These are phyloP conservation scores for Vidua macroura DNA, from an alignment of 2,113 vertebrate genomes.

Conservation along the genomic window DNA sequence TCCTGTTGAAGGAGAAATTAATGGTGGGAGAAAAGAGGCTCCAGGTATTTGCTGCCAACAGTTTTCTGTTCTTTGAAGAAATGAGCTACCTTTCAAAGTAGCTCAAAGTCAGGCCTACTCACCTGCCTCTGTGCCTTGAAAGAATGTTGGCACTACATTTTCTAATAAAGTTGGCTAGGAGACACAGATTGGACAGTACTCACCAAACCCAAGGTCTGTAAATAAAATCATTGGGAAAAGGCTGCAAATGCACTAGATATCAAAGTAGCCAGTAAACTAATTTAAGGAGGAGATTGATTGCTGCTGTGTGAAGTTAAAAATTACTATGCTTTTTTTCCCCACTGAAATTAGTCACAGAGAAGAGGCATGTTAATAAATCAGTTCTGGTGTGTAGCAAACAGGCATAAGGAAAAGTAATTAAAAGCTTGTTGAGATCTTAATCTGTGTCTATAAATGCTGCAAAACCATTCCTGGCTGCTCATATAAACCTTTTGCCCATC, in stretches of 20 bases:
- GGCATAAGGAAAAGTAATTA: neutral
- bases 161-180: neutral
- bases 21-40: neutral
- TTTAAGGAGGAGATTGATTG: neutral
- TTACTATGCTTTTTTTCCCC: neutral
- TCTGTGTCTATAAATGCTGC: neutral
- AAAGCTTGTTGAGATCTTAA: neutral
- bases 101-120: neutral
- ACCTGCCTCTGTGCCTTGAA: neutral
- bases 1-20: neutral
- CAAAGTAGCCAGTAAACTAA: neutral
- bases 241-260: neutral
- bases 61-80: neutral
- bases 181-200: neutral
- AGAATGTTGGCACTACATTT: neutral
- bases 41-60: neutral
- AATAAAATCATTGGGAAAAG: neutral
- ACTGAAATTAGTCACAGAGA: neutral
- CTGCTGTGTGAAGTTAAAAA: neutral
- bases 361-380: neutral
- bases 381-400: neutral
- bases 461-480: neutral
- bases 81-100: neutral
- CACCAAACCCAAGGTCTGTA: neutral
- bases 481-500: neutral